A percentile compares a stretch with the other conserved stretches of the same genome.
Evolutionary conservation across 1,140 invertebrate species (phyloP).

Genomic region (Polypedilum vanderplanki): DNA sequence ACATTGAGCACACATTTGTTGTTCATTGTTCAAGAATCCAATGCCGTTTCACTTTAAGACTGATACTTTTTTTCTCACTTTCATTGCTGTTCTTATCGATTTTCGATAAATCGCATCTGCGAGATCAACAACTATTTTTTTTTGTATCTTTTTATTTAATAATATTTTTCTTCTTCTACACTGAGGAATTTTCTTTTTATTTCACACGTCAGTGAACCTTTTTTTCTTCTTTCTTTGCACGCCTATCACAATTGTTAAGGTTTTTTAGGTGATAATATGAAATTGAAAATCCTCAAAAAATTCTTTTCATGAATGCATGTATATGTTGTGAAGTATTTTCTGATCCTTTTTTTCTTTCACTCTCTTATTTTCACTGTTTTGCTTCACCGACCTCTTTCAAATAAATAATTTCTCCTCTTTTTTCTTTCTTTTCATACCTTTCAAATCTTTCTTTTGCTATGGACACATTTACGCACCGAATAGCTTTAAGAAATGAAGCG

Average conservation of each 20-base stretch:
- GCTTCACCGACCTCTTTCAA: neutral
- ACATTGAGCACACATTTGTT: conserved; percentile 5
- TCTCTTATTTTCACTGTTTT: neutral
- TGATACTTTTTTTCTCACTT: neutral
- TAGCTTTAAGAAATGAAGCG: too few species aligned
- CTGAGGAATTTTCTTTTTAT: neutral
- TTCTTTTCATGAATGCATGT: neutral
- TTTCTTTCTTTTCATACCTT: neutral
- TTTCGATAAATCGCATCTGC: conserved; percentile 14
- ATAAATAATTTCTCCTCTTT: neutral
- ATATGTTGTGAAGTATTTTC: too few species aligned
- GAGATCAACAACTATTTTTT: neutral
- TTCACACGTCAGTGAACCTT: neutral
- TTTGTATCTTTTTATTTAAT: neutral
- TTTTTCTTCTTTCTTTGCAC: neutral
- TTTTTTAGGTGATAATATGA: neutral
- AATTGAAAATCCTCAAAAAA: conserved; percentile 11
- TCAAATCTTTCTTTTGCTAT: neutral
- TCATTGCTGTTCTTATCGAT: neutral
- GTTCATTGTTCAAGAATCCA: neutral
- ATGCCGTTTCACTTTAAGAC: neutral
- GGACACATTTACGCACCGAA: too few species aligned
- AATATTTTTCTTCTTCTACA: neutral
- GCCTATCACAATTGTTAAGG: neutral
- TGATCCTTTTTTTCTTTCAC: too few species aligned